Base-by-base conservation (phyloP, 2,888 invertebrate species). In the Ommatoiulus sabulosus region DNA sequence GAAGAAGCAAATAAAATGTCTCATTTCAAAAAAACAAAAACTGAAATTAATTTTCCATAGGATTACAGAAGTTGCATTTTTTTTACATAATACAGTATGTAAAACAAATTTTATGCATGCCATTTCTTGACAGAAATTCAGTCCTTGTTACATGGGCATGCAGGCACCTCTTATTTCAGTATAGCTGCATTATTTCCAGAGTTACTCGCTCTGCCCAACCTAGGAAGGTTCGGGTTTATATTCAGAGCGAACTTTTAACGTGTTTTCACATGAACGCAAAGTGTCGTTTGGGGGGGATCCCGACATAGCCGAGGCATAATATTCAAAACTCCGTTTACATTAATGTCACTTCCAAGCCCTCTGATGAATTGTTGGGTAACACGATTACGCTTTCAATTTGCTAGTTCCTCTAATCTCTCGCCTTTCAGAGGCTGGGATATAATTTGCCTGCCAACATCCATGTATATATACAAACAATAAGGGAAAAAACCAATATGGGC, bases 291-390 rank as follows among this genome's bases (percentile, higher is more conserved):
- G 80, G 80, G 80, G 80, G 35, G 80, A 80, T 80, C 80, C 80
- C 80, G 80, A 80, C 80, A 80, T 80, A 35, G 80, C 35, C 80
- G 80, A 80, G 48, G 86, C 86, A 48, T 86, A 46, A 86, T 87
- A 87, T 87, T 46, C 87, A 87, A 87, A 87, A 87, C 52, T 52
- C n/a, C 87, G 87, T 87, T 87, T 87, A 87, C 87, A 87, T 87
- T 87, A 87, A 87, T 87, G 87, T 87, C 87, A 87, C 87, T 87
- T 87, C 46, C 87, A 87, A 87, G 87, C 87, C 87, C 87, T 87
- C 87, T 87, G 87, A 87, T 87, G 87, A 87, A 87, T 87, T 87
- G 87, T 87, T 57, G 87, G 52, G 63, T 87, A 87, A 87, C 87
- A 87, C 87, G 87, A 87, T 87, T 87, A 87, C 57, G 57, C 44